phyloP scores from a whole-genome alignment of 2,888 invertebrate genomes.

The Shargacucullia verbasci region DNA sequence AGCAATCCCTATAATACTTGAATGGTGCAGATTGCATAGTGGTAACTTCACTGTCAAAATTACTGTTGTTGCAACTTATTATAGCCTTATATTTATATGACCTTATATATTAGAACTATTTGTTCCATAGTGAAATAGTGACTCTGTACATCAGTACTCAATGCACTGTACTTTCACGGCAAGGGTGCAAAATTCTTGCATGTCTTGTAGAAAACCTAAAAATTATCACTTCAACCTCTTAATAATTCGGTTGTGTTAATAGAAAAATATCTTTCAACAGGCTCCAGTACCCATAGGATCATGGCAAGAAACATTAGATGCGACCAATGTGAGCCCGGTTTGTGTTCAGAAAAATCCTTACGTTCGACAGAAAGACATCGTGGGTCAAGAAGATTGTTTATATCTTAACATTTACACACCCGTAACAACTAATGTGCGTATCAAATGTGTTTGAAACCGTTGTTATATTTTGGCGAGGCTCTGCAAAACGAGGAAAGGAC shows the following conservation, averaged over 20 bases:
- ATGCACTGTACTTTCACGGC: too few relatives aligned
- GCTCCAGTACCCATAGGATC: constrained; percentile 90
- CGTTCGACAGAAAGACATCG: constrained; percentile 89
- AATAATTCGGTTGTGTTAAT: too few relatives aligned
- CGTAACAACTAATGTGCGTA: constrained; percentile 71
- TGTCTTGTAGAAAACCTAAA: not conserved
- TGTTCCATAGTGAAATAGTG: too few relatives aligned
- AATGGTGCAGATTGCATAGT: too few relatives aligned
- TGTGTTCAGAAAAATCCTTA: constrained; percentile 95
- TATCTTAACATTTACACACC: constrained; percentile 92
- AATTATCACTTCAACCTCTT: not conserved
- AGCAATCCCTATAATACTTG: too few relatives aligned
- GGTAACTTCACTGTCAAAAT: too few relatives aligned
- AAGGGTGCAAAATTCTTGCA: not conserved
- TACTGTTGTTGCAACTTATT: too few relatives aligned
- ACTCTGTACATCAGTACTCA: too few relatives aligned
- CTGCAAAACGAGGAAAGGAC: constrained; percentile 3
- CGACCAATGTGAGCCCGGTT: constrained; percentile 90
- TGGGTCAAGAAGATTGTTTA: constrained; percentile 95
- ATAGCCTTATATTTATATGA: too few relatives aligned
- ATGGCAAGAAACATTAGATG: constrained; percentile 91
- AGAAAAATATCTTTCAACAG: constrained; percentile 70
- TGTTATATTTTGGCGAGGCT: not conserved
- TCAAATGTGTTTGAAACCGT: not conserved
- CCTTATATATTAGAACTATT: too few relatives aligned